A percentile compares a stretch with the other conserved stretches of the same genome.
Evolutionary conservation across 2,888 invertebrate species (phyloP).

Genomic region (Lathronympha strigana): DNA sequence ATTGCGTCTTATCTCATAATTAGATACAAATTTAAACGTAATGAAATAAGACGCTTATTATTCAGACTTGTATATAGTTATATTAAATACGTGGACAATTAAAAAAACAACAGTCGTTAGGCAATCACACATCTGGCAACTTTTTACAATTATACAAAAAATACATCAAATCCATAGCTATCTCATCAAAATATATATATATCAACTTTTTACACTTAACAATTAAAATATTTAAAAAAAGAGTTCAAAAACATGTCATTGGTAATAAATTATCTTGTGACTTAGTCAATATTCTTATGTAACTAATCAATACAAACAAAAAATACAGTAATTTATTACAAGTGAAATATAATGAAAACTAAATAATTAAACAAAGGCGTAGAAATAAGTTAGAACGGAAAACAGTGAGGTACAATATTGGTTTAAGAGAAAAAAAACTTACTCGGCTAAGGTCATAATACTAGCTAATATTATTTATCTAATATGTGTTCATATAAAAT

Average conservation of each 20-base stretch:
- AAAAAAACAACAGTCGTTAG: constrained; percentile 60
- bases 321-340: constrained; percentile 48
- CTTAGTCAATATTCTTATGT: constrained; percentile 78
- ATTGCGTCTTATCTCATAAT: neutral
- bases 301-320: constrained; percentile 54
- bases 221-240: constrained; percentile 74
- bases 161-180: constrained; percentile 62
- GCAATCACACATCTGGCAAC: constrained; percentile 76
- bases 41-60: constrained; percentile 6
- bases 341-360: constrained; percentile 51
- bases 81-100: neutral
- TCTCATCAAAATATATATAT: constrained; percentile 70
- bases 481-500: constrained; percentile 59
- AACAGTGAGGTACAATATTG: constrained; percentile 67
- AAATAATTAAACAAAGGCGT: constrained; percentile 31
- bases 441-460: constrained; percentile 58
- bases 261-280: constrained; percentile 84
- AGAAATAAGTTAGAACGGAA: constrained; percentile 62
- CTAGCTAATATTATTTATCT: constrained; percentile 55
- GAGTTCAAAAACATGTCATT: constrained; percentile 82
- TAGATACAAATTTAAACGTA: neutral
- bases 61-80: constrained; percentile 14
- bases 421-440: constrained; percentile 63
- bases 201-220: constrained; percentile 71
- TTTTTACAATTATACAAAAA: constrained; percentile 64